Evolutionary conservation across 1,140 invertebrate genomes (phyloP), one percentile per base, ranked within the genome.

Genomic region (honey bee (Apis mellifera)): DNA sequence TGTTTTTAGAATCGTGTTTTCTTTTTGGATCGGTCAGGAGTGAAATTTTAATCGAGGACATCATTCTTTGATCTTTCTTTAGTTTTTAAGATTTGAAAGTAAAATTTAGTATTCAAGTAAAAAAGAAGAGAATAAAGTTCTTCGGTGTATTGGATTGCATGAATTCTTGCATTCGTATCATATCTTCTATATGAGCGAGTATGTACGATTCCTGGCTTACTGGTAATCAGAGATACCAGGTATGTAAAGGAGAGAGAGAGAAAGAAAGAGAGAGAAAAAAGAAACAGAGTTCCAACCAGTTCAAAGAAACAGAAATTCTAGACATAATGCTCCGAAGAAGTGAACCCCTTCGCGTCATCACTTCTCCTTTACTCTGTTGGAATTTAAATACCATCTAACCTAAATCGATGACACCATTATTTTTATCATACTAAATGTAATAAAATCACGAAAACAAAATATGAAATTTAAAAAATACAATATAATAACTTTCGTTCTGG

Each of bases 141-240:
- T 23, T 23, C 7, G 0, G n/a, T 4, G 21, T n/a, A 59, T n/a
- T 12, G 19, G 2, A 57, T 21, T 11, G 83, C 66, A 73, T 11
- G 19, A 64, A 64, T 71, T 50, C 70, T 48, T 57, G 65, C 62
- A 57, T 70, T 70, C 65, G 71, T 79, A 62, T 75, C 73, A 84
- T 70, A 79, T 79, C 79, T 66, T 79, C 79, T 70, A 32, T 60
- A 71, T 66, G 66, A 84, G 71, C 72, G 66, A 82, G 82, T 78
- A 81, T 23, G 66, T 84, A 66, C 48, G 74, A 81, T 86, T 82
- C 84, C 70, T 52, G 57, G 77, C 86, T 73, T 55, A 71, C 68
- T 65, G 77, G 84, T 88, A 89, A 89, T 89, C 86, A 86, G 85
- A 88, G 86, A 84, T 81, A 78, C 70, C 57, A 60, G 77, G n/a